phyloP scores from a whole-genome alignment of 2,888 invertebrate species.

The Dexiosoma caninum region DNA sequence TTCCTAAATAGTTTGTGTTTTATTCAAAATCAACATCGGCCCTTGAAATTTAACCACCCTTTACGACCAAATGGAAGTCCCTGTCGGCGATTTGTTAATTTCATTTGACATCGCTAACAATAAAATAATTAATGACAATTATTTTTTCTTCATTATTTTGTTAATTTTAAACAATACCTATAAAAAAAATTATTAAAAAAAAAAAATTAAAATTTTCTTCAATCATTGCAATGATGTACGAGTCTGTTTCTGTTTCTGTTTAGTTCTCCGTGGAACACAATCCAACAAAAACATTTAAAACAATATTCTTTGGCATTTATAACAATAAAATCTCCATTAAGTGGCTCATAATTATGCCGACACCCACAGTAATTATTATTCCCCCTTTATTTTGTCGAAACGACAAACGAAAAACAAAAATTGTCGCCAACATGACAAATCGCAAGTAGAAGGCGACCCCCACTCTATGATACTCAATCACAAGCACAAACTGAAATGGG shows the following conservation, averaged over 20 bases:
- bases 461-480: conserved; percentile 42
- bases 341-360: conserved; percentile 58
- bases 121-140: background rate
- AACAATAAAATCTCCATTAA: conserved; percentile 55
- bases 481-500: background rate
- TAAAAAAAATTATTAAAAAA: background rate
- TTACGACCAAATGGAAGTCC: background rate
- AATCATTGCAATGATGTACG: background rate
- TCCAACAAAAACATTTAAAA: conserved; percentile 30
- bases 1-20: no score
- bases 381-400: conserved; percentile 26
- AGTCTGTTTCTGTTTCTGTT: conserved; percentile 1
- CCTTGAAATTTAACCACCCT: no score
- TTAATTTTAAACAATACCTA: background rate
- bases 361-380: conserved; percentile 59
- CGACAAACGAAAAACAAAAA: conserved; percentile 9
- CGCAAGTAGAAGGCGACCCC: conserved; percentile 39
- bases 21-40: no score
- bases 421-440: conserved; percentile 62
- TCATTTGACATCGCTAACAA: background rate
- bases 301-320: conserved; percentile 45
- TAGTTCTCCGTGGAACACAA: background rate
- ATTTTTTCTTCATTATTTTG: background rate
- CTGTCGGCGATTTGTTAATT: background rate
- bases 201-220: background rate